Base-by-base conservation (phyloP, 2,113 vertebrate species). In the Pimephales promelas region DNA sequence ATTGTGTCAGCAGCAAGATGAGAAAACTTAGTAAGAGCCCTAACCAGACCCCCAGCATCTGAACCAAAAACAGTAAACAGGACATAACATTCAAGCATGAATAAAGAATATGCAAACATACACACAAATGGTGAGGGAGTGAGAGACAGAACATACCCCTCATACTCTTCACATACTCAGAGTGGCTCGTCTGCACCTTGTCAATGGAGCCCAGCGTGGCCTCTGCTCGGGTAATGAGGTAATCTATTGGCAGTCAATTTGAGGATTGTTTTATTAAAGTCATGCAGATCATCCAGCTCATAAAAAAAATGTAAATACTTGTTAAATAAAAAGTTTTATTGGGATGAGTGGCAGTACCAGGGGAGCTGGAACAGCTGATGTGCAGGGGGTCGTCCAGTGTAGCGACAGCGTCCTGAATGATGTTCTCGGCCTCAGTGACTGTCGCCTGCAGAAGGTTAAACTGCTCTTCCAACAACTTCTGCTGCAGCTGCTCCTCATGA, bases 331-430 rank as follows among this genome's bases (percentile, higher is more conserved):
- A 43, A 26, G 0, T 54, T 20, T 40, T 70, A 3, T 49, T 24
- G 13, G 43, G 11, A 49, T 28, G 34, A 5, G 73, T 36, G 34
- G 11, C 20, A 56, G 18, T 78, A 98, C 98, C 98, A 84, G 98
- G 98, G 70, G 97, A 98, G 90, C 97, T 97, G 92, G 97, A 98
- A 89, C 96, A 98, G 87, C 96, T 95, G 79, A 99, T 59, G 40
- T 98, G 97, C 84, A 98, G 89, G 0, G 98, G 97, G 88, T 99
- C 98, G 0, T 99, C 97, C 86, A 99, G 90, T 80, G 95, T 97
- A 88, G 93, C 93, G 34, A 96, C 85, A 0, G 98, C 97, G 0
- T 98, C 97, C 61, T 89, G 94, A 75, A 99, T 93, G 89, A 97
- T 98, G 88, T 78, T 90, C 85, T 97, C 94, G 0, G 96, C 97